Base-by-base conservation (phyloP, 1,140 invertebrate species). In the Geopemphigus sp. region DNA sequence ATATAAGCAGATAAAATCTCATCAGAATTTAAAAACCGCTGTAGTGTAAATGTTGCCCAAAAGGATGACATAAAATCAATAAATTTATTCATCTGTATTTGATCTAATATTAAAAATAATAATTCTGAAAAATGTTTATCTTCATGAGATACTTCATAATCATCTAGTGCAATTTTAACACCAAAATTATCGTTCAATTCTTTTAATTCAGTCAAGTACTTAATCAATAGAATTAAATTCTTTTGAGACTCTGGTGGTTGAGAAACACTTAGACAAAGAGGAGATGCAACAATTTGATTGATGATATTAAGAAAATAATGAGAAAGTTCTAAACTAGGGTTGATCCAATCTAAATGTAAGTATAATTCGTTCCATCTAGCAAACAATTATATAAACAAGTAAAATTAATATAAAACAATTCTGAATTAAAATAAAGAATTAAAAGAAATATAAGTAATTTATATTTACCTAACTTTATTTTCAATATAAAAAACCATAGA, bases 1-100 rank as follows among this genome's bases (percentile, higher is more conserved):
- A 78, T 78, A 63, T 78, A 78, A 17, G 57, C 39, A 61, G 57
- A 63, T 78, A 78, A 50, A 47, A 78, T 78, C 50, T 78, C 39
- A 63, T 78, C 74, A 63, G 74, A 78, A 61, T 78, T 78, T 63
- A 78, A 78, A 29, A 78, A 78, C 14, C 74, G n/a, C 12, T 78
- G 57, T 47, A 78, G 10, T 26, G 74, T 78, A 63, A 78, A 78
- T 29, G 56, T 59, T 63, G 39, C 63, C 74, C 74, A 78, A 61
- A 78, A 78, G 6, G 14, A 47, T 63, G 39, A 26, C 19, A 78
- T 63, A 61, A 78, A 78, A 50, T 78, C 39, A 50, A 19, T 14
- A 12, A 61, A 78, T 78, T 26, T 29, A 61, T 78, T 78, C 39
- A 63, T 50, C 26, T 78, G 74, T 47, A 78, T 63, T 61, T 78